Evolutionary conservation across 2,113 vertebrate genomes (phyloP), one percentile per base, ranked within the genome.

Genomic region (Scortum barcoo): DNA sequence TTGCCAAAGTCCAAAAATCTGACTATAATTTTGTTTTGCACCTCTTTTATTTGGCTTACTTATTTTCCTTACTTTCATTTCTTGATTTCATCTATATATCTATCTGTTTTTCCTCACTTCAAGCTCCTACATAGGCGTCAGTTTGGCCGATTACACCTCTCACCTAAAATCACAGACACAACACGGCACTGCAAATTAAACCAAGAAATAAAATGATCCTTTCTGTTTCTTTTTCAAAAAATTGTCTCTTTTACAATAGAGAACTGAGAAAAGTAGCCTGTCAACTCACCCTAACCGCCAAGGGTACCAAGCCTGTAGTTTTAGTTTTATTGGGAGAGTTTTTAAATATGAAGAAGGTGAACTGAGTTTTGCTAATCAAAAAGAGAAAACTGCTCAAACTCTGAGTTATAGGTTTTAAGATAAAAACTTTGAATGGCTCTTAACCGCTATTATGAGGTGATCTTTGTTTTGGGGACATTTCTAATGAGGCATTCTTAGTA

Each of bases 211-310:
- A 26, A 40, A 72, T 54, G 17, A 42, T 42, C 19, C 4, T 13
- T 38, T 26, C 3, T 60, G 40, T 50, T 46, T 5, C 20, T 38
- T 72, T 57, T 36, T 1, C 2, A 53, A 65, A 2, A 20, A 22
- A 44, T 26, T 14, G 3, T 69, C 7, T 67, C 51, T 10, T 78
- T 50, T 26, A 19, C 51, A 40, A 48, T 24, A 48, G 28, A 69
- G 53, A 77, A 68, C 30, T 75, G 72, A 75, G 48, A 75, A 53
- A 51, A 12, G 44, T 20, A 22, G 10, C 22, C 5, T 30, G 44
- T 14, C 44, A 36, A 10, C 56, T 73, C 56, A 30, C 38, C 28
- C 28, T 14, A 7, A 30, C n/a, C 51, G 20, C n/a, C 10, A 7
- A 7, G 30, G 0, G 1, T 3, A 19, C 16, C 0, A 2, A 26